phyloP scores from a whole-genome alignment of 2,888 invertebrate genomes.

The Synanthedon vespiformis region DNA sequence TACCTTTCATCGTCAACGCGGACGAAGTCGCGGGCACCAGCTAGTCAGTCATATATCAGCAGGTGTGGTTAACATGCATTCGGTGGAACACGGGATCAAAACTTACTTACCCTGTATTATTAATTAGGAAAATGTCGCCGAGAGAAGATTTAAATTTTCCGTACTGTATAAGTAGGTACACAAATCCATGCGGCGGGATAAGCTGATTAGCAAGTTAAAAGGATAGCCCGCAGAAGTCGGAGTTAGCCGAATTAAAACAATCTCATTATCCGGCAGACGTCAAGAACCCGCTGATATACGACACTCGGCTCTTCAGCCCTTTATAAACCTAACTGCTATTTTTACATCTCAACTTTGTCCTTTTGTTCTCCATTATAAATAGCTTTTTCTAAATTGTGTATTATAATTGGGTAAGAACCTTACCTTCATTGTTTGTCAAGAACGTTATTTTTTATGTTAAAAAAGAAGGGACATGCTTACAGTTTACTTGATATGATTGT shows the following conservation, averaged over 20 bases:
- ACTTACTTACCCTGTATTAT: slow-evolving; percentile 15
- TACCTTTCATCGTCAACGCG: no score
- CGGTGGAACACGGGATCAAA: slow-evolving; percentile 1
- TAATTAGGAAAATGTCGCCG: slow-evolving; percentile 26
- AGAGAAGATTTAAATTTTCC: slow-evolving; percentile 25
- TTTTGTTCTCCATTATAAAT: neutral
- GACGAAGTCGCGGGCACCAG: no score
- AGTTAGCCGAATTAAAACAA: slow-evolving; percentile 46
- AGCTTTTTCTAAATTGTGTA: neutral
- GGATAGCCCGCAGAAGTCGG: slow-evolving; percentile 31
- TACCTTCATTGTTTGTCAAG: no score
- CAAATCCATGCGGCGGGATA: slow-evolving; percentile 43
- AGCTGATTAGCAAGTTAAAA: slow-evolving; percentile 57
- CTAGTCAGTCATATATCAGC: neutral
- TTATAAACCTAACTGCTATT: slow-evolving; percentile 17
- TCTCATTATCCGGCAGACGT: slow-evolving; percentile 37
- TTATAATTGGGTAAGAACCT: no score
- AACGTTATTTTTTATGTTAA: no score
- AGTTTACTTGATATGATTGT: no score
- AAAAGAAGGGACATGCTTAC: no score
- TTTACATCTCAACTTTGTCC: slow-evolving; percentile 7
- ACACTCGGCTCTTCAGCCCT: slow-evolving; percentile 11
- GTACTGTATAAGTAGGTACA: slow-evolving; percentile 14
- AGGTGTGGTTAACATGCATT: slow-evolving; percentile 1
- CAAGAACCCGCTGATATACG: slow-evolving; percentile 25